Percentiles rank a stretch among this genome's conserved stretches.
phyloP scores from a whole-genome alignment of 2,113 vertebrate species.

The Alces alces region DNA sequence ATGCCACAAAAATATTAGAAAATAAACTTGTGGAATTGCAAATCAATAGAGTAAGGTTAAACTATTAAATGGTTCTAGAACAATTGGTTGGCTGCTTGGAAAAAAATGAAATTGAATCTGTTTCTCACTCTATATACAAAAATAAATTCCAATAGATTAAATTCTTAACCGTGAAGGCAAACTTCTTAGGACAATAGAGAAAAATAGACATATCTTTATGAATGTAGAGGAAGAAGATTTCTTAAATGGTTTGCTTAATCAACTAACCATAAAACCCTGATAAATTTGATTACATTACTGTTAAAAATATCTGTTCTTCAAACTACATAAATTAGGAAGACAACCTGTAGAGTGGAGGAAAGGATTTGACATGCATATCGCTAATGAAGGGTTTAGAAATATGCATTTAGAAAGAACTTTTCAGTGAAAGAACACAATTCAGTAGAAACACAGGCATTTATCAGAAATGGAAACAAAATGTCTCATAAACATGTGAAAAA shows the following conservation, averaged over 20 bases:
- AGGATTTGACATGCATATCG: neutral
- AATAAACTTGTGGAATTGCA: neutral
- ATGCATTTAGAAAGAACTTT: neutral
- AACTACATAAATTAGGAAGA: neutral
- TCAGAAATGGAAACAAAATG: neutral
- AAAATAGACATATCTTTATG: neutral
- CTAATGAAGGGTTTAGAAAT: neutral
- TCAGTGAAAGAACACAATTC: neutral
- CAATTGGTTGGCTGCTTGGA: neutral
- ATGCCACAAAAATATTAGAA: neutral
- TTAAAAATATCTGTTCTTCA: neutral
- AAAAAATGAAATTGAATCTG: neutral
- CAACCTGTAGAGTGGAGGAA: neutral
- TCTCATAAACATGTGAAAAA: neutral
- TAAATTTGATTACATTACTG: neutral
- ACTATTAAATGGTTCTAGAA: neutral
- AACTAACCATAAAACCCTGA: neutral
- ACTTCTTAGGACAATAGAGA: neutral
- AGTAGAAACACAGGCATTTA: neutral
- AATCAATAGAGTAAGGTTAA: neutral
- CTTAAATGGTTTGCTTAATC: neutral
- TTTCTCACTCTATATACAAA: neutral
- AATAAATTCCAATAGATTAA: too few species aligned
- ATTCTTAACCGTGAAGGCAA: neutral
- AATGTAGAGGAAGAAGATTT: neutral